Evolutionary conservation across 2,113 vertebrate genomes (phyloP).

Genomic region (Sclerurus mexicanus): DNA sequence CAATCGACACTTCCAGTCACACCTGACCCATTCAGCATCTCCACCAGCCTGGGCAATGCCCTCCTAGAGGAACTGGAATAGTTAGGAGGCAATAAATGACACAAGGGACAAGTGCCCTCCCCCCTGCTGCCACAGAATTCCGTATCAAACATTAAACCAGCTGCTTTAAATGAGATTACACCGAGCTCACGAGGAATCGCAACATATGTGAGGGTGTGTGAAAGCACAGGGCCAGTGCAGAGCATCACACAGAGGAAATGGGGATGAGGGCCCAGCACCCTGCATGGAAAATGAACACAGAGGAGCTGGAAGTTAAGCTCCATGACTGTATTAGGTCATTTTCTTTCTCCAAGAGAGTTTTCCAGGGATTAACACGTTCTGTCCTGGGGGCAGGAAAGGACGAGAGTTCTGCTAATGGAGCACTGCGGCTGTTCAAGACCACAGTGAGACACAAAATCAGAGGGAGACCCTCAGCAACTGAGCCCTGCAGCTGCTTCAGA

Average conservation of each 20-base stretch:
- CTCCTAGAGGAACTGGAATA: not conserved
- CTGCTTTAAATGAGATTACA: not conserved
- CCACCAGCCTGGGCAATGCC: not conserved
- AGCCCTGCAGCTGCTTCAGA: not conserved
- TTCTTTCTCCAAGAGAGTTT: not conserved
- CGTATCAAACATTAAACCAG: not conserved
- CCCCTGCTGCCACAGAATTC: not conserved
- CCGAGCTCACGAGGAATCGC: fast-evolving
- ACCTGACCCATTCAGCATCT: not conserved
- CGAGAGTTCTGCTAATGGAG: not conserved
- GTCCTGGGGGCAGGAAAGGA: not conserved
- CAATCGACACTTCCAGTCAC: not conserved
- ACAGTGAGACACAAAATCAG: not conserved
- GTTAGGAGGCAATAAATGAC: not conserved
- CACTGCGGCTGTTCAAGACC: not conserved
- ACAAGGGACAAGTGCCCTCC: not conserved
- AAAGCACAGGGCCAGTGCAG: not conserved
- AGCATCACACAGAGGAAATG: fast-evolving
- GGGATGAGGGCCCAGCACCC: not conserved
- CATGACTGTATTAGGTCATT: not conserved
- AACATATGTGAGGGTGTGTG: not conserved
- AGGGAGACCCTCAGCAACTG: not conserved
- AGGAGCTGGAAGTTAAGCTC: not conserved
- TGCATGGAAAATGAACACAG: not conserved
- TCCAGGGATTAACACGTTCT: not conserved